phyloP scores from a whole-genome alignment of 1,140 invertebrate species.

The Drosophila azteca region DNA sequence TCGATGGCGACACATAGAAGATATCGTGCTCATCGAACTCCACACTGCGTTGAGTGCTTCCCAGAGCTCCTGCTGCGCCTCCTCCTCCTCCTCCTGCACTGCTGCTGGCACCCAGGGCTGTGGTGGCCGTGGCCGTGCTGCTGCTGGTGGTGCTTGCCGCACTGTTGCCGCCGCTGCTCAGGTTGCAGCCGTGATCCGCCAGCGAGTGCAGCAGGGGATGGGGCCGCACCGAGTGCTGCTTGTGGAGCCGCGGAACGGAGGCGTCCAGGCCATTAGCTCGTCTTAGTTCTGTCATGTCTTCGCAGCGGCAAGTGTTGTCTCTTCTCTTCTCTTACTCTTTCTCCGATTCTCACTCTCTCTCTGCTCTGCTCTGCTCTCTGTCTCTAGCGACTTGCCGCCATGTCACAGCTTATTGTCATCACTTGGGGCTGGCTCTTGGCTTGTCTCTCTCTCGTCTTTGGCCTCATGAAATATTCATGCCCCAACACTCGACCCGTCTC shows the following conservation, averaged over 20 bases:
- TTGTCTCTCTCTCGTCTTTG: constrained; percentile 11
- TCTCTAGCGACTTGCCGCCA: constrained; percentile 27
- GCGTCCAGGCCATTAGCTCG: constrained; percentile 50
- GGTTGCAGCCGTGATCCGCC: constrained; percentile 65
- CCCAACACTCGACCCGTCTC: constrained; percentile 1
- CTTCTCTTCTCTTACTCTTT: constrained; percentile 19
- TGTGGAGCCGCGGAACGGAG: constrained; percentile 49
- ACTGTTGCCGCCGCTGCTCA: constrained; percentile 74
- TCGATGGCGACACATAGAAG: constrained; percentile 78
- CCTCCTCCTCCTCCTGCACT: constrained; percentile 2
- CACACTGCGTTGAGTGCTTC: constrained; percentile 37
- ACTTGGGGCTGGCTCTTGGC: constrained; percentile 36
- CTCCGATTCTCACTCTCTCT: neutral
- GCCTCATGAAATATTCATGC: constrained; percentile 76
- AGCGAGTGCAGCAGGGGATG: constrained; percentile 56
- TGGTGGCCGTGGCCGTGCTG: constrained; percentile 73
- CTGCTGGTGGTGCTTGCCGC: constrained; percentile 72
- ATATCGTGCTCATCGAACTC: constrained; percentile 81
- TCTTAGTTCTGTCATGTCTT: constrained; percentile 64
- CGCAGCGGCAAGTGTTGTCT: neutral
- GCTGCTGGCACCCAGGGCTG: constrained; percentile 36
- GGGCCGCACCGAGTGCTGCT: constrained; percentile 60
- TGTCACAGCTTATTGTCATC: constrained; percentile 72
- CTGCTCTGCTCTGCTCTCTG: constrained; percentile 16
- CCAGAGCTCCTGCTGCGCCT: neutral